Evolutionary conservation across 1,140 invertebrate species (phyloP).

Genomic region (Drosophila rhopaloa): DNA sequence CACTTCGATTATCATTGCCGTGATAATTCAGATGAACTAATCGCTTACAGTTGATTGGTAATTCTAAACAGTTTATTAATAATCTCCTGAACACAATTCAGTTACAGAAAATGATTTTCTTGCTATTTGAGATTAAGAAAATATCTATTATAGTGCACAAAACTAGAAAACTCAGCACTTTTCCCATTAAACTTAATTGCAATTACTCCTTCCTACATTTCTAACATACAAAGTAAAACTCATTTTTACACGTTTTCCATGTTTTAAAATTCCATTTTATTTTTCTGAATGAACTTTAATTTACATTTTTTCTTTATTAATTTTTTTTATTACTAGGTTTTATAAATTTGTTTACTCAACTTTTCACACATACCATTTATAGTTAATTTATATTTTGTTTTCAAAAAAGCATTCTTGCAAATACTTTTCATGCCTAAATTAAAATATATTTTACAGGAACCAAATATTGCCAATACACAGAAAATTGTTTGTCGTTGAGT

Average conservation of each 20-base stretch:
- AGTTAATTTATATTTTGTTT: slow-evolving; percentile 48
- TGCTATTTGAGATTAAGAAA: not conserved
- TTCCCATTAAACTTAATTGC: too few relatives aligned
- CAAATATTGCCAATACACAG: slow-evolving; percentile 41
- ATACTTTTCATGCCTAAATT: slow-evolving; percentile 16
- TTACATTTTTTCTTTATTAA: slow-evolving; percentile 60
- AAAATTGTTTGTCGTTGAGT: slow-evolving; percentile 8
- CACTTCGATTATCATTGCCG: slow-evolving; percentile 19
- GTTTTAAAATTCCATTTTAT: slow-evolving; percentile 68
- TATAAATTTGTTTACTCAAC: slow-evolving; percentile 31
- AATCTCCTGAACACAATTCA: not conserved
- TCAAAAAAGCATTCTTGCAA: slow-evolving; percentile 36
- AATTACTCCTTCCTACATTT: too few relatives aligned
- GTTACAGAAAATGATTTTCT: not conserved
- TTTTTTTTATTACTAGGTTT: slow-evolving; percentile 17
- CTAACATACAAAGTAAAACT: not conserved
- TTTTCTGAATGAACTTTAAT: slow-evolving; percentile 61
- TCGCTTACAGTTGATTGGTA: slow-evolving; percentile 21
- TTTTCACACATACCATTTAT: slow-evolving; percentile 59
- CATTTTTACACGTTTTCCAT: not conserved
- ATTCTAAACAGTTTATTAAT: not conserved
- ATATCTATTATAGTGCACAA: too few relatives aligned
- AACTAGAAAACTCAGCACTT: too few relatives aligned
- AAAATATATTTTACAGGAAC: slow-evolving; percentile 53
- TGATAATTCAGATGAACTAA: slow-evolving; percentile 24